These are phyloP conservation scores for Lycia hirtaria DNA, from an alignment of 2,888 invertebrate genomes.

Conservation along the genomic window DNA sequence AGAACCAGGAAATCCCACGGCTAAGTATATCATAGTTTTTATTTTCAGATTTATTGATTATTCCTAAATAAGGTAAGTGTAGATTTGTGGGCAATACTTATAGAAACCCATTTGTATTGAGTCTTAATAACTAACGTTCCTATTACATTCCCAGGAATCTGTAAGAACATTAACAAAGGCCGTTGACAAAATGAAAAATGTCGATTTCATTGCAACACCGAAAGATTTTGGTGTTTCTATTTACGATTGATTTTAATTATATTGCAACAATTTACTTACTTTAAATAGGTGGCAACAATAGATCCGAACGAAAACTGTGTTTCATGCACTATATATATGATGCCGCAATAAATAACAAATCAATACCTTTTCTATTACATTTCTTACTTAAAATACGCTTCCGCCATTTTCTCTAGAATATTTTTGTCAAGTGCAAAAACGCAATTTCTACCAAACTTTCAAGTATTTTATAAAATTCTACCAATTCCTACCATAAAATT, in stretches of 20 bases:
- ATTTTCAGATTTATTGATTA: too few relatives aligned
- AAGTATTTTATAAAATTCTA: constrained; percentile 11
- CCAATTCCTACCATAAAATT: constrained; percentile 28
- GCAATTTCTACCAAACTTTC: constrained; percentile 19
- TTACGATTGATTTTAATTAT: constrained; percentile 58
- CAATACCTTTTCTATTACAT: background rate
- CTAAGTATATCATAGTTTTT: too few relatives aligned
- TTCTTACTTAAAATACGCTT: constrained; percentile 5
- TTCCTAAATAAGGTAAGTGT: too few relatives aligned
- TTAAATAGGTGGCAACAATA: constrained; percentile 74
- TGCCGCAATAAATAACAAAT: background rate
- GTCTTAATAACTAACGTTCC: background rate
- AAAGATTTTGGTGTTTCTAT: constrained; percentile 74
- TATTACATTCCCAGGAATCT: constrained; percentile 14
- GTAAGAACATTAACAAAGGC: constrained; percentile 37
- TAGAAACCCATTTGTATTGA: too few relatives aligned
- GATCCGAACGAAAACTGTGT: background rate
- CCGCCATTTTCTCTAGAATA: constrained; percentile 34
- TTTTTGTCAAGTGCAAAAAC: background rate
- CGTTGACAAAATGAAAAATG: constrained; percentile 30
- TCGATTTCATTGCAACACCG: constrained; percentile 76
- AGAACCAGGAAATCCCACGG: too few relatives aligned
- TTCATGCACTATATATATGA: background rate
- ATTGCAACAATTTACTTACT: constrained; percentile 78
- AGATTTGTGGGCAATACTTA: too few relatives aligned